Evolutionary conservation across 2,888 invertebrate genomes (phyloP), one percentile per base, ranked within the genome.

Genomic region (Branchinecta sandiegonensis): DNA sequence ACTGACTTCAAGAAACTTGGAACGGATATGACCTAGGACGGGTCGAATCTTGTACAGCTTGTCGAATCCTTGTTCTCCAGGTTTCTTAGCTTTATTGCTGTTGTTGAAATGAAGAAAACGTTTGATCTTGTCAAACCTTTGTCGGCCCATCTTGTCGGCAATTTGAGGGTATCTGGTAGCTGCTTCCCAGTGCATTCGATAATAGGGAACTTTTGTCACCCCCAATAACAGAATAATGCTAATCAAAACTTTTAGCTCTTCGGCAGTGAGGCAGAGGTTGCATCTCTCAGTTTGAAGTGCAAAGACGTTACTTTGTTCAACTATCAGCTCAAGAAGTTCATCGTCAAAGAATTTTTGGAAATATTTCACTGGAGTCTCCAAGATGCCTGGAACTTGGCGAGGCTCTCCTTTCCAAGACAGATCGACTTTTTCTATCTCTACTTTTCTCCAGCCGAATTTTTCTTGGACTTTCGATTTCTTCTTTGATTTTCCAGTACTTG

Each of bases 121-220:
- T 37, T 37, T 37, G 37, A 37, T 37, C 37, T 37, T 37, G 37
- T 37, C 71, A 68, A 74, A 74, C 63, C 72, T 46, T 69, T 73
- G 73, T 66, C 73, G 68, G 14, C 71, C 68, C 73, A 73, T 74
- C 11, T 70, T 69, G 68, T 74, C 73, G 13, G 73, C 73, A 69
- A 73, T 71, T 23, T 69, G 70, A 46, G 72, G 23, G 69, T 65
- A 73, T 66, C 73, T 65, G 48, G 71, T 73, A 64, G 69, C 71
- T 37, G 70, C 56, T n/a, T 71, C 72, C 73, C 74, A 73, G 68
- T 72, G 73, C 73, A 73, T 73, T 37, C 71, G 48, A 50, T 73
- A 73, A 63, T 71, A 69, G 11, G 73, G 72, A 71, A 74, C 72
- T 65, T 70, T 67, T 7, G 73, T 71, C 66, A 73, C 72, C 13